Evolutionary conservation across 92 coral and sea anemone genomes (phyloP), one percentile per base, ranked within the genome.

Genomic region (Palythoa grandiflora): DNA sequence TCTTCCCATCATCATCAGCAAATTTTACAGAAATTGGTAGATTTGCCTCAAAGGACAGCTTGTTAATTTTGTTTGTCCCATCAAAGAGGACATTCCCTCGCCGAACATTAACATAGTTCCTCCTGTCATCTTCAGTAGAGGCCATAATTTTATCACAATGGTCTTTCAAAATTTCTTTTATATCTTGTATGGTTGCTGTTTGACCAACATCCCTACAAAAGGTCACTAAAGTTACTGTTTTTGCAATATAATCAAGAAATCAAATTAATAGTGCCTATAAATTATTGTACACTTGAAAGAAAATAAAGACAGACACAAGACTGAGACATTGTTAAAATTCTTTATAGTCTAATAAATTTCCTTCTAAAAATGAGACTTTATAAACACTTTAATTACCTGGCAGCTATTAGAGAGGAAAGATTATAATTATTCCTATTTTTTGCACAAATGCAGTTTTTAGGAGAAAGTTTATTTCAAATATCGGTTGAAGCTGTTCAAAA

Each of bases 1-100:
- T 84, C 19, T 50, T 54, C 55, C 88, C 88, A 19, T 68, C 65
- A 6, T 84, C 88, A 84, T 84, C 88, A 84, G 88, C 88, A 84
- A 84, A 84, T 71, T 84, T 84, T 15, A 84, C 80, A 38, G 80
- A 84, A 21, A 84, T 68, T 39, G 88, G 88, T 28, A 84, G 38
- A 38, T 44, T 40, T 38, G 80, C 80, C 12, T 65, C 63, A 59
- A 48, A 63, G 72, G 54, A 60, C 10, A 35, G 47, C 37, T 20
- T 57, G 86, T 48, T 52, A 28, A 81, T 81, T 81, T 81, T 81
- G 73, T 68, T 68, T 68, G 20, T 68, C 20, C 44, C 73, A 68
- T 68, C 40, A 68, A 68, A 36, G 66, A 59, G 28, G 66, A 59
- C 66, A 59, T 59, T 59, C 66, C 66, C 66, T 14, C 66, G 66